Percentiles rank a stretch among this genome's conserved stretches.
Conservation (phyloP, 2,797 vertebrate species). For the Chelmon rostratus region DNA sequence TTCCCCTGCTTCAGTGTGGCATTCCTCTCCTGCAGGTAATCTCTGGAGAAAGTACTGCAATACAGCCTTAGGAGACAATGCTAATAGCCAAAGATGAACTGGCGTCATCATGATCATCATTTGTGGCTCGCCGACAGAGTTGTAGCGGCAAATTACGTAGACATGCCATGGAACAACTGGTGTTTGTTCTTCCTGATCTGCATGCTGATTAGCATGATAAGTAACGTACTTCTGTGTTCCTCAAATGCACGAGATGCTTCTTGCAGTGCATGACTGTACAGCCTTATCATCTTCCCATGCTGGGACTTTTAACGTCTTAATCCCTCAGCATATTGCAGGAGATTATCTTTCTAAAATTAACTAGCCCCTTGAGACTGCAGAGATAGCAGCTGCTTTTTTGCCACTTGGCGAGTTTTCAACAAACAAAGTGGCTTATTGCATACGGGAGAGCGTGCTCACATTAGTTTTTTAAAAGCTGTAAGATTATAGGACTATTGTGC, state of each 20-base stretch:
- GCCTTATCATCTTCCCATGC: constrained; percentile 67
- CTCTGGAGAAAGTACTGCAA: constrained; percentile 61
- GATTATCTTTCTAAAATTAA: constrained; percentile 89
- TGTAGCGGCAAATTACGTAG: constrained; percentile 60
- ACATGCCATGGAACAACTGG: constrained; percentile 74
- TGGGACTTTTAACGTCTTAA: constrained; percentile 81
- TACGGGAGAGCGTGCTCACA: constrained; percentile 60
- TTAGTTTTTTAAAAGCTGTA: constrained; percentile 67
- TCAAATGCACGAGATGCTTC: constrained; percentile 63
- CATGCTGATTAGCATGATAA: constrained; percentile 72
- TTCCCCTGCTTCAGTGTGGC: constrained; percentile 58
- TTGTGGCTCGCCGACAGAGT: constrained; percentile 62
- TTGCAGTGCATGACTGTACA: constrained; percentile 50
- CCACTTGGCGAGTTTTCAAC: constrained; percentile 79
- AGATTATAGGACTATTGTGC: constrained; percentile 65
- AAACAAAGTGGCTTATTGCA: constrained; percentile 82
- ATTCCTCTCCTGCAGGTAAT: constrained; percentile 73
- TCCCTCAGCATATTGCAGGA: constrained; percentile 84
- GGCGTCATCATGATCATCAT: constrained; percentile 64
- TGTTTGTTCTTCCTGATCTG: constrained; percentile 77
- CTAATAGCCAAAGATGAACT: constrained; percentile 75
- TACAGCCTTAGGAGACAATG: constrained; percentile 69
- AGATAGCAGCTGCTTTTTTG: constrained; percentile 83
- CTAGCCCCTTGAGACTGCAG: constrained; percentile 80
- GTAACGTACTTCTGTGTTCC: constrained; percentile 54